Percentiles rank a stretch among this genome's conserved stretches.
These are phyloP conservation scores for Pocota personata DNA, from an alignment of 2,888 invertebrate species.

Conservation along the genomic window DNA sequence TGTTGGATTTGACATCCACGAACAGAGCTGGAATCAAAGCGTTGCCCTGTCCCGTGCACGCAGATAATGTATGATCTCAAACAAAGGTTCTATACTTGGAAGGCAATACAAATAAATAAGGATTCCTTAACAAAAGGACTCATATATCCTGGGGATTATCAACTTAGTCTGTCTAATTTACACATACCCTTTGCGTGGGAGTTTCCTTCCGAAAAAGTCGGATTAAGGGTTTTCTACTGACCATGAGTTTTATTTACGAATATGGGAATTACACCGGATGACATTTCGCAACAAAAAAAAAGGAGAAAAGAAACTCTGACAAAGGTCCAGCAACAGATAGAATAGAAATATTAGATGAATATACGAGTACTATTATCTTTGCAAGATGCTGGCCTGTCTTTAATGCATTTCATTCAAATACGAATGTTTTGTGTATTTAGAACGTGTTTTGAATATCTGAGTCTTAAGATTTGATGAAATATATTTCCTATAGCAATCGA, in stretches of 20 bases:
- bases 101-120: conserved; percentile 60
- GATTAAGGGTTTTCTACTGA: conserved; percentile 2
- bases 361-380: neutral
- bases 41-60: neutral
- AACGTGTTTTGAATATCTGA: conserved; percentile 1
- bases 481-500: neutral
- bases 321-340: conserved; percentile 8
- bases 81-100: conserved; percentile 31
- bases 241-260: conserved; percentile 6
- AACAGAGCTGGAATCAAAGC: conserved; percentile 35
- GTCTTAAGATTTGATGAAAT: neutral
- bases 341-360: neutral
- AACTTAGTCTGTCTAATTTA: conserved; percentile 52
- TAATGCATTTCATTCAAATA: neutral
- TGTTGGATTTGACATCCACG: conserved; percentile 44
- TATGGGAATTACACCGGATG: neutral
- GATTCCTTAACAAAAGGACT: conserved; percentile 30
- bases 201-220: neutral
- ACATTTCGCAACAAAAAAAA: neutral
- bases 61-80: conserved; percentile 30
- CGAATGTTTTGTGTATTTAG: neutral
- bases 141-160: conserved; percentile 42
- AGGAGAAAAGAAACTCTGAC: neutral
- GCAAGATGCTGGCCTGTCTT: neutral
- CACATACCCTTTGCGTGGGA: conserved; percentile 19